Percentiles rank a stretch among this genome's conserved stretches.
phyloP scores from a whole-genome alignment of 2,888 invertebrate species.

The Rhopalosiphum nymphaeae region DNA sequence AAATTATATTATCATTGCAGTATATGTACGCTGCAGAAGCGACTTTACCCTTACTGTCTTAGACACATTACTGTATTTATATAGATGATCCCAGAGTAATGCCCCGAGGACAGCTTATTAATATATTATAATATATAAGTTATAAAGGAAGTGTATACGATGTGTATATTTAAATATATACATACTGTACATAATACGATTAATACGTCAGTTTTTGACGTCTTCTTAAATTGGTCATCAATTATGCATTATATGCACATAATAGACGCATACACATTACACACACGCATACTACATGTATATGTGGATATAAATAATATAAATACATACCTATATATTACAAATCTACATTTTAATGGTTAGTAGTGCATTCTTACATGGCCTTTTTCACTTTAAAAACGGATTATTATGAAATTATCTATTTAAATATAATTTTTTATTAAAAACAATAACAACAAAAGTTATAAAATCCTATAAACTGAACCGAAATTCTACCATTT shows the following conservation, averaged over 20 bases:
- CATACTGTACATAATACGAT: background rate
- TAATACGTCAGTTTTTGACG: constrained; percentile 9
- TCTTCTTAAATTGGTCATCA: background rate
- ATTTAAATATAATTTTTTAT: background rate
- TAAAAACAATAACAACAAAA: background rate
- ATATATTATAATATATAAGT: background rate
- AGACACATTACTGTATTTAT: background rate
- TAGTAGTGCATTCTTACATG: background rate
- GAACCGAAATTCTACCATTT: background rate
- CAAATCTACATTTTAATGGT: background rate
- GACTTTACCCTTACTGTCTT: background rate
- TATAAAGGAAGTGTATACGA: background rate
- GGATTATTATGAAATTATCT: background rate
- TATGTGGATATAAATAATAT: background rate
- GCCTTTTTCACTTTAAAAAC: background rate
- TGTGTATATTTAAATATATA: background rate
- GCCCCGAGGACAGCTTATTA: background rate
- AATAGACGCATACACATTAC: background rate
- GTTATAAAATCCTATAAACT: background rate
- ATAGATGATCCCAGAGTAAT: background rate
- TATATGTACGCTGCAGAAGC: background rate
- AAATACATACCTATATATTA: background rate
- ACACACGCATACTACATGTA: too few species aligned
- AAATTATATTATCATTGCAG: background rate
- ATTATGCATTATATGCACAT: constrained; percentile 7